Percentiles rank a stretch among this genome's conserved stretches.
Evolutionary conservation across 2,888 invertebrate species (phyloP).

Genomic region (Ophioninae sp.): DNA sequence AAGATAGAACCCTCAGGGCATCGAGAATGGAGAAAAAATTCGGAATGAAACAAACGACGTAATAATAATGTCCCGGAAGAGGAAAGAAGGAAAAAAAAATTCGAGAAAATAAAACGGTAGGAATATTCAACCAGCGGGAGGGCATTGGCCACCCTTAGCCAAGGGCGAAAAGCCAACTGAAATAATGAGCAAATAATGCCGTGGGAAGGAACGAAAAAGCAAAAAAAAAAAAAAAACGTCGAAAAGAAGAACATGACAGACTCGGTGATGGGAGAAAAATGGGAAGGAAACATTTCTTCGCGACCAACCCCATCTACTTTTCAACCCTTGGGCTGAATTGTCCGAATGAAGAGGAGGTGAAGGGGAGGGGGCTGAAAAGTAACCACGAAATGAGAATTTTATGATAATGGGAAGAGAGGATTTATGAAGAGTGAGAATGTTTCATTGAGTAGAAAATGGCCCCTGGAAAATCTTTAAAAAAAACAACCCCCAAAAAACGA

Average conservation of each 20-base stretch:
- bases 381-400: slow-evolving; percentile 11
- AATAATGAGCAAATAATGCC: not conserved
- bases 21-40: not conserved
- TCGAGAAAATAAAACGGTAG: not conserved
- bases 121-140: not conserved
- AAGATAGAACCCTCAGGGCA: too few species aligned
- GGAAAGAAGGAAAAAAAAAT: not conserved
- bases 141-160: not conserved
- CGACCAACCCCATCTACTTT: not conserved
- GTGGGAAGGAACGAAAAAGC: not conserved
- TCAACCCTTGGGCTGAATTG: too few species aligned
- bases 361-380: not conserved
- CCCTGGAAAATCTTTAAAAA: not conserved
- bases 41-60: not conserved
- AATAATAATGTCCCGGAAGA: not conserved
- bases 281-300: slow-evolving; percentile 1
- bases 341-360: too few species aligned
- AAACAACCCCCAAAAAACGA: not conserved
- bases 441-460: not conserved
- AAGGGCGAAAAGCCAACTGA: not conserved
- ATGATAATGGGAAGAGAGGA: not conserved
- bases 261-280: not conserved
- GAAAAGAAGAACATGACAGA: not conserved
- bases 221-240: not conserved
- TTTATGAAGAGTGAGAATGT: not conserved